Conservation (phyloP, 2,797 vertebrate species). For the Anguilla megastoma region DNA sequence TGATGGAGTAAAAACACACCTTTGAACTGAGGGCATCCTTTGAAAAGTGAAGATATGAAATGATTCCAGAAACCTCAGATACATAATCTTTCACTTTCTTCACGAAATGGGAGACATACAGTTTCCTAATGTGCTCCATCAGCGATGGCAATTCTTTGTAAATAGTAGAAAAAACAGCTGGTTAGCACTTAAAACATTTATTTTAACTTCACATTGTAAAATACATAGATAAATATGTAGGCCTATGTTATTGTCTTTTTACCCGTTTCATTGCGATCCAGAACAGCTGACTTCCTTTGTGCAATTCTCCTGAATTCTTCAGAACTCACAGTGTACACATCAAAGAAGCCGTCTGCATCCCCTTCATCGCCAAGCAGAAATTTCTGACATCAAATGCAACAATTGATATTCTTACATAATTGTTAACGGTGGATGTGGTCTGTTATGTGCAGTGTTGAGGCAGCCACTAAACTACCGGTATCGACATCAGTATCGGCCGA, state of each 20-base stretch:
- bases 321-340: conserved; percentile 29
- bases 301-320: not conserved
- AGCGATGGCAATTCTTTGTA: conserved; percentile 24
- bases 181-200: not conserved
- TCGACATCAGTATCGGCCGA: too few relatives aligned
- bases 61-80: conserved; percentile 24
- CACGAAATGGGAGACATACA: conserved; percentile 14
- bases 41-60: conserved; percentile 24
- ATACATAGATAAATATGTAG: not conserved
- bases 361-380: conserved; percentile 8
- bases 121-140: conserved; percentile 24
- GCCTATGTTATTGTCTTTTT: not conserved
- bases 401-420: not conserved
- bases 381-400: not conserved
- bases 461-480: too few relatives aligned
- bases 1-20: not conserved
- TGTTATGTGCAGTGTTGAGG: not conserved
- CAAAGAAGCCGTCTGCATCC: not conserved
- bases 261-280: conserved; percentile 5
- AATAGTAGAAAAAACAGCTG: not conserved
- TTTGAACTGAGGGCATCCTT: not conserved
- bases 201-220: not conserved
- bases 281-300: not conserved
- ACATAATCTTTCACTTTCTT: conserved; percentile 30
- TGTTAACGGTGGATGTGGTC: not conserved